Base-by-base conservation (phyloP, 2,797 vertebrate species). In the Mallotus villosus region DNA sequence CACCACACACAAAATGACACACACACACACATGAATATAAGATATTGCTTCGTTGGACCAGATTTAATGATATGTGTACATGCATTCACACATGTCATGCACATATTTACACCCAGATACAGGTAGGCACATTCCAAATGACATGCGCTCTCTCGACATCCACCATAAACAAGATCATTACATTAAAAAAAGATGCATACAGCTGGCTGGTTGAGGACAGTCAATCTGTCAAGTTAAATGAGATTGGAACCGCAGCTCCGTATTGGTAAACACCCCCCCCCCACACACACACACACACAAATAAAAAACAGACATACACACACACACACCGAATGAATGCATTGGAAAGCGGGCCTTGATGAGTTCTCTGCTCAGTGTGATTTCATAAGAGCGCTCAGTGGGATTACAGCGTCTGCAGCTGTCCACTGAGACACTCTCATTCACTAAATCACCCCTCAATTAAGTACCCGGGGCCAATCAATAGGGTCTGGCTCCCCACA, bases 371-470 rank as follows among this genome's bases (percentile, higher is more conserved):
- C 59, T 72, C 21, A 68, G 61, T 75, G 75, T 67, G 66, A 74
- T 78, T 82, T 76, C 60, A 78, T 82, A 83, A 82, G 63, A 51
- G 67, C 74, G 69, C 71, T 63, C 65, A 29, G 64, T 12, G 21
- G 25, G 63, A 79, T 72, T 66, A n/a, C 27, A 67, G 68, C 70
- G 74, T 67, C 66, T 77, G 70, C 78, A 73, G 67, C 78, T 70
- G 68, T 68, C 73, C 27, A 63, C 78, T 74, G 72, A 80, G 72
- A 79, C 71, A 73, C 77, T 74, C 78, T 82, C 63, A 75, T 82
- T 77, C 78, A 71, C 72, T 73, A 82, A 85, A 88, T 80, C 82
- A 84, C 77, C 82, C 82, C 75, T 74, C 77, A 79, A 80, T 86
- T 78, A 81, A 81, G 74, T 46, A 64, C 17, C 74, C 67, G 22